Base-by-base conservation (phyloP, 2,113 vertebrate species). In the Taxidea taxus region DNA sequence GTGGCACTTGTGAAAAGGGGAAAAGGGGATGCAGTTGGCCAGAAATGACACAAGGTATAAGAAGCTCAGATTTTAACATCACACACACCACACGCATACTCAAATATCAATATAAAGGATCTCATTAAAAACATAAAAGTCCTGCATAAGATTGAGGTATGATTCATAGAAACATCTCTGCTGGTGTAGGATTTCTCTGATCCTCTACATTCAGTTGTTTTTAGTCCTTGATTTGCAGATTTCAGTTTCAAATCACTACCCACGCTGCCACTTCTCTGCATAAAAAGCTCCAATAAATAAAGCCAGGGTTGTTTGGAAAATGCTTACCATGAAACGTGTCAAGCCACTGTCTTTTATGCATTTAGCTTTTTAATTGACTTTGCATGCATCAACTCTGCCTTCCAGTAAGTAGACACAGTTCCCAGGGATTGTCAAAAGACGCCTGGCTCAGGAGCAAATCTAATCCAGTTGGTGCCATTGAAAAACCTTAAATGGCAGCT, bases 401-500 rank as follows among this genome's bases (percentile, higher is more conserved):
- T 94, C 95, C 92, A 96, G 95, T 91, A 89, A 97, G 95, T 82
- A 95, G 92, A 96, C 92, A 77, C 12, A 42, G 96, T 96, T 98
- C 94, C 93, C 96, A 94, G 97, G 87, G 94, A 96, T 93, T 96
- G 95, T 95, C 92, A 91, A 96, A 95, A 97, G 97, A 98, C 31
- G 96, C 97, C 96, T 92, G 96, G 90, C 86, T 97, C 62, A 25
- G 87, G 86, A 98, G 96, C 49, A 97, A 87, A 51, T 97, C 95
- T 98, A 98, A 95, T 97, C 87, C 34, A 81, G 81, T 95, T 92
- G 82, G 91, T 98, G 95, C 91, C 84, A 97, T 86, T 78, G 97
- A 97, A 98, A 98, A 97, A 72, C 84, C 85, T 81, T 95, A 98
- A 98, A 97, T 97, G 92, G n/a, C 90, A 98, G 96, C 66, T 98